Evolutionary conservation across 2,888 invertebrate species (phyloP), one percentile per base, ranked within the genome.

Genomic region (Andrena bicolor): DNA sequence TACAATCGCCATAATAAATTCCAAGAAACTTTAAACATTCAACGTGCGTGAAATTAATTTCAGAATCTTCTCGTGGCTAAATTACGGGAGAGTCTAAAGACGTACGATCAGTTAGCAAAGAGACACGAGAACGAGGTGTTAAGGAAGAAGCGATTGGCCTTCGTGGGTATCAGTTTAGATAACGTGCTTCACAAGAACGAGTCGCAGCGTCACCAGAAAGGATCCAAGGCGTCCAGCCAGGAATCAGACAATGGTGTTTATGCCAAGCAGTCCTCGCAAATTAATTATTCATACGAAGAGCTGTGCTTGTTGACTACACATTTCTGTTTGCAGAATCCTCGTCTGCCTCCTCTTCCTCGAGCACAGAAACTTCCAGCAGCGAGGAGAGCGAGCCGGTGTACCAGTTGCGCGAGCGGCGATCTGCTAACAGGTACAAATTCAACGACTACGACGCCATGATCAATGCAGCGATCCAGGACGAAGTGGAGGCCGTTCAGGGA

Each of bases 381-480:
- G 96, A 96, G 30, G 95, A 95, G 70, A 96, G 96, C 75, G 97
- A 96, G 88, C 98, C 97, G 13, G 97, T 98, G 89, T 98, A 98
- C 94, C 97, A 98, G 79, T 94, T 98, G 88, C 95, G 99, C 23
- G 97, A 97, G 90, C 96, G 98, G 23, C 95, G 96, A 0, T 96
- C 97, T 91, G 96, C 97, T 61, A 97, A 97, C 86, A 97, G 98
- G 75, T 97, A 97, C 91, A 96, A 97, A 84, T 97, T 98, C 89
- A 97, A 98, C 92, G 99, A 99, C 94, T 99, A 98, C 94, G 99
- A 99, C 93, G 97, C 99, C 41, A 96, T 99, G 93, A 99, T 99
- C 89, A 97, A 98, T 92, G 98, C 98, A 56, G 99, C 99, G 10
- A 97, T 98, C 86, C 92, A 96, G 95, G 96, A 96, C 88, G 97